These are phyloP conservation scores for Puffinus mauretanicus DNA, from an alignment of 2,113 vertebrate genomes.

Conservation along the genomic window DNA sequence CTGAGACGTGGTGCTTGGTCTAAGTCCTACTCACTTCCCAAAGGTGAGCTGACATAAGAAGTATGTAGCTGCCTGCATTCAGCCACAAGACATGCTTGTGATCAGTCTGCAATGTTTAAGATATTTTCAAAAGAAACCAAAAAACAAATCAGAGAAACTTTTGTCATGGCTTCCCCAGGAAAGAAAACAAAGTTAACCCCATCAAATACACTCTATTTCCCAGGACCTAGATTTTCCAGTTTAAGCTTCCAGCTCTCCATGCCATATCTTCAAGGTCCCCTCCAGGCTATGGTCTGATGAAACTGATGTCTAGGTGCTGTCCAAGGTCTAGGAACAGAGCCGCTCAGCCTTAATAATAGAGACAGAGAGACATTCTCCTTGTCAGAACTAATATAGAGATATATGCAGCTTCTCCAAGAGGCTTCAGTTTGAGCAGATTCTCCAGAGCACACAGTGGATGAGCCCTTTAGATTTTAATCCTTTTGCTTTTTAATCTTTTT, in stretches of 20 bases:
- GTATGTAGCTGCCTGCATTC: neutral
- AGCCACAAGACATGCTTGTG: neutral
- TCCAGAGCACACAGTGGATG: neutral
- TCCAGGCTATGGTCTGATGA: neutral
- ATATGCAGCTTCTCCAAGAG: neutral
- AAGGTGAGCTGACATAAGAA: neutral
- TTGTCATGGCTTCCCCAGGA: neutral
- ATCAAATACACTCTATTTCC: neutral
- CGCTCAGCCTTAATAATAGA: neutral
- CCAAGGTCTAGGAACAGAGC: neutral
- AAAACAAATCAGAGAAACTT: neutral
- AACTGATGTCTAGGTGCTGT: neutral
- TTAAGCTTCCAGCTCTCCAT: neutral
- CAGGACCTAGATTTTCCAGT: neutral
- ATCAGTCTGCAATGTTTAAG: neutral
- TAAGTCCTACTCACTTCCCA: neutral
- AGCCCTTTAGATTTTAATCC: conserved; percentile 45
- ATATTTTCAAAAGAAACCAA: neutral
- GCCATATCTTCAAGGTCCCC: neutral
- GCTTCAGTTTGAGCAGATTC: neutral
- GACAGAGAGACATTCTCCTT: neutral
- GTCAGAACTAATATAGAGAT: neutral
- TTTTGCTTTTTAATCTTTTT: conserved; percentile 46
- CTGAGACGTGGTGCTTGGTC: neutral
- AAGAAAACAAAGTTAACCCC: neutral